These are phyloP conservation scores for Trichonephila clavipes DNA, from an alignment of 1,140 invertebrate genomes.

Conservation along the genomic window DNA sequence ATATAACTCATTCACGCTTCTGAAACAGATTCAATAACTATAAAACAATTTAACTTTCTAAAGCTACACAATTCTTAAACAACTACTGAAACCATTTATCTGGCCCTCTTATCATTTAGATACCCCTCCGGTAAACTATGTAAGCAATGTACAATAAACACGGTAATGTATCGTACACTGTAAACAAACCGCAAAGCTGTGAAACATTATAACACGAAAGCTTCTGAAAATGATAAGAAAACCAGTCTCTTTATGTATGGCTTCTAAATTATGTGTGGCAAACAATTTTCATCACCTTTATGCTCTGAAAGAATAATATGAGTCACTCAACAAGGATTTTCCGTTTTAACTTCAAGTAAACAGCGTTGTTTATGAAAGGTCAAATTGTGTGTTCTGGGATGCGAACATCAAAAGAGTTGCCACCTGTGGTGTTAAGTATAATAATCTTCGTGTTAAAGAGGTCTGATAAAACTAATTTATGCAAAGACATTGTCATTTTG, in stretches of 20 bases:
- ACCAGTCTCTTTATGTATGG: neutral
- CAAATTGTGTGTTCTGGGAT: neutral
- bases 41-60: no score
- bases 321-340: neutral
- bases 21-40: no score
- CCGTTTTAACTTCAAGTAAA: neutral
- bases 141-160: neutral
- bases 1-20: no score
- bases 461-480: no score
- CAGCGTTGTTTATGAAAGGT: neutral
- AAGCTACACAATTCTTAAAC: no score
- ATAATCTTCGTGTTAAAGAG: neutral
- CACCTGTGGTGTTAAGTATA: neutral
- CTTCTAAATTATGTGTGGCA: neutral
- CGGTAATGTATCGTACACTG: neutral
- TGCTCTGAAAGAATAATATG: neutral
- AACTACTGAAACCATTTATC: no score
- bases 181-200: neutral
- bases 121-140: no score
- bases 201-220: neutral
- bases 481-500: no score
- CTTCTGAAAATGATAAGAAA: neutral
- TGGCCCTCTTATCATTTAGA: neutral
- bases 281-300: neutral
- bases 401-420: neutral